Conservation (phyloP, 2,888 invertebrate species). For the Drosophila mettleri region DNA sequence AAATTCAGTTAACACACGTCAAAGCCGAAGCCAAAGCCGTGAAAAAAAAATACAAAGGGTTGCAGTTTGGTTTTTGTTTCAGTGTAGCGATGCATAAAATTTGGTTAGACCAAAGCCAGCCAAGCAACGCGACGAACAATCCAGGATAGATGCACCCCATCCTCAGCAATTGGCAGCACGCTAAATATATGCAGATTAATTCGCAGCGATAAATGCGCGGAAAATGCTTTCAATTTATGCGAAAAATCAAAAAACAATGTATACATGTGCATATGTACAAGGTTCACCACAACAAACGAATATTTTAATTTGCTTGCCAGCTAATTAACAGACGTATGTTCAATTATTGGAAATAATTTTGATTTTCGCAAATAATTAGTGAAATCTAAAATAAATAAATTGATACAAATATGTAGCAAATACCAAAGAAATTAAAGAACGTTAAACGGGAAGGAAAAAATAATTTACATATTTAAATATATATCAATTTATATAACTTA, state of each 20-base stretch:
- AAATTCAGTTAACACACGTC: conserved; percentile 51
- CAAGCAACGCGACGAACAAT: conserved; percentile 55
- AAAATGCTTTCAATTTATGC: conserved; percentile 41
- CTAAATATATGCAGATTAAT: conserved; percentile 48
- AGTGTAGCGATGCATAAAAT: conserved; percentile 72
- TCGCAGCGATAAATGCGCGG: conserved; percentile 38
- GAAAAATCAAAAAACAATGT: conserved; percentile 1
- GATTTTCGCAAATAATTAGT: not conserved
- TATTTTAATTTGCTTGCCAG: conserved; percentile 16
- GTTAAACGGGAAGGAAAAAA: not conserved
- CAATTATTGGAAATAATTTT: not conserved
- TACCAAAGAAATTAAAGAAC: not conserved
- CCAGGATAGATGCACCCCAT: conserved; percentile 39
- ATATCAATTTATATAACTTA: too few species aligned
- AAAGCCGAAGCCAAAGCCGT: conserved; percentile 19
- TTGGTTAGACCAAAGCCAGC: conserved; percentile 57
- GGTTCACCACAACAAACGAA: conserved; percentile 12
- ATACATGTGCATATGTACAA: conserved; percentile 1
- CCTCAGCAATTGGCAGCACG: conserved; percentile 8
- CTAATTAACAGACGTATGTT: conserved; percentile 13
- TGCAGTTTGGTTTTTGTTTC: conserved; percentile 59
- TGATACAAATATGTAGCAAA: not conserved
- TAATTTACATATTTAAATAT: too few species aligned
- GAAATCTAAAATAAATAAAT: not conserved
- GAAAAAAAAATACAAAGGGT: conserved; percentile 52